A percentile compares a stretch with the other conserved stretches of the same genome.
These are phyloP conservation scores for Drosophila punjabiensis DNA, from an alignment of 1,140 invertebrate genomes.

Conservation along the genomic window DNA sequence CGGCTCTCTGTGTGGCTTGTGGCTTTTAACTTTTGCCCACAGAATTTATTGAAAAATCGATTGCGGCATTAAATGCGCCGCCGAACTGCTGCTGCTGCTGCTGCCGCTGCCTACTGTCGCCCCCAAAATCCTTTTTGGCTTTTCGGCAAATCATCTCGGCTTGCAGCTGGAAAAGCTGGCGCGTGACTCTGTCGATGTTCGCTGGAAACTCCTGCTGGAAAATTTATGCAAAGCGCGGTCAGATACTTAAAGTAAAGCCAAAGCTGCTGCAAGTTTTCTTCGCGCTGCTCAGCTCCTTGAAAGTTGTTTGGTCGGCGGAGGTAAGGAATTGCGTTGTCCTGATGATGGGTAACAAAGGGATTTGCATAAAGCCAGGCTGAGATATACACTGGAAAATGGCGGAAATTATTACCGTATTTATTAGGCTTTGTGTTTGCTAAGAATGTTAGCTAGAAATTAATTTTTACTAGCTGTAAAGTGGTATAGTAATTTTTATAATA, in stretches of 20 bases:
- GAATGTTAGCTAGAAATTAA: neutral
- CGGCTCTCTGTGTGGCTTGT: conserved; percentile 33
- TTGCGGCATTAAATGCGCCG: conserved; percentile 72
- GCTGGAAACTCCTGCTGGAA: conserved; percentile 42
- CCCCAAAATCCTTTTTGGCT: conserved; percentile 70
- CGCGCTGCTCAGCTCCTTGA: conserved; percentile 9
- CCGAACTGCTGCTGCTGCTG: conserved; percentile 10
- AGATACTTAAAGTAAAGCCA: conserved; percentile 79
- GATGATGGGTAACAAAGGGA: conserved; percentile 35
- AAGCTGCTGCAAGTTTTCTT: conserved; percentile 59
- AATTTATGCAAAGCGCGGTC: conserved; percentile 80
- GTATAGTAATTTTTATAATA: neutral
- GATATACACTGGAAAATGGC: neutral
- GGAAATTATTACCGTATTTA: neutral
- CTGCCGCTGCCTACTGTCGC: conserved; percentile 62
- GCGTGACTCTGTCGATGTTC: conserved; percentile 77
- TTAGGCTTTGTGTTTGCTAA: neutral
- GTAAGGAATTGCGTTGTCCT: conserved; percentile 14
- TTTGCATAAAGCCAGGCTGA: conserved; percentile 31
- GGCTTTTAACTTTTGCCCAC: conserved; percentile 69
- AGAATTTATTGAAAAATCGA: conserved; percentile 83
- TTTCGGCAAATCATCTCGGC: conserved; percentile 77
- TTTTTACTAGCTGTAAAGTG: neutral
- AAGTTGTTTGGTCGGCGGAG: conserved; percentile 28
- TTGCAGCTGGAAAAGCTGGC: conserved; percentile 66